Base-by-base conservation (phyloP, 2,888 invertebrate genomes). In the Pristionchus japonicus region DNA sequence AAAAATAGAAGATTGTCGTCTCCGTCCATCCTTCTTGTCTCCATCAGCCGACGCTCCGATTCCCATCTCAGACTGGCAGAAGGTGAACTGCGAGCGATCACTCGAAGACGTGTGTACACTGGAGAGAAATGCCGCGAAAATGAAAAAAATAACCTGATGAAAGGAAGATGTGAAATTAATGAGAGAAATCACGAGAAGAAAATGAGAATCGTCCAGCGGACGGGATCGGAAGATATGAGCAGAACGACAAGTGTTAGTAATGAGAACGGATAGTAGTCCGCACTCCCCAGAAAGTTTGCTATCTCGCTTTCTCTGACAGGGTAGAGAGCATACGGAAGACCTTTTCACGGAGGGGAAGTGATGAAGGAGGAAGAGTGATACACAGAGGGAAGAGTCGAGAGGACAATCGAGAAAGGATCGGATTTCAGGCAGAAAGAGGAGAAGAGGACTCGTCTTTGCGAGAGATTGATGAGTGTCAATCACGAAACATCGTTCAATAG, bases 1-100 rank as follows among this genome's bases (percentile, higher is more conserved):
- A n/a, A 84, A 84, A 6, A 84, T 84, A 4, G 83, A 84, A 17
- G 83, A 84, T 49, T 27, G 43, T n/a, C n/a, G n/a, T n/a, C 83
- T 52, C 31, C 83, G 57, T 9, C 34, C 57, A 6, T 27, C 57
- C 47, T 84, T 61, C 83, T 84, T 84, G 23, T 37, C 70, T 4
- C 70, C 37, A 6, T 80, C 83, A 3, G 37, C 43, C 61, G 83
- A 84, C 15, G 57, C 34, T 1, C n/a, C 57, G n/a, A 57, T 37
- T 7, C 83, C 83, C 83, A 84, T 84, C 31, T 40, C 64, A 11
- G 20, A 15, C 4, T 15, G 52, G n/a, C n/a, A n/a, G n/a, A n/a
- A n/a, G n/a, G n/a, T n/a, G n/a, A n/a, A n/a, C n/a, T n/a, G n/a
- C n/a, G n/a, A n/a, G n/a, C n/a, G n/a, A n/a, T n/a, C n/a, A n/a